Evolutionary conservation across 1,140 invertebrate species (phyloP).

Genomic region (Drosophila funebris): DNA sequence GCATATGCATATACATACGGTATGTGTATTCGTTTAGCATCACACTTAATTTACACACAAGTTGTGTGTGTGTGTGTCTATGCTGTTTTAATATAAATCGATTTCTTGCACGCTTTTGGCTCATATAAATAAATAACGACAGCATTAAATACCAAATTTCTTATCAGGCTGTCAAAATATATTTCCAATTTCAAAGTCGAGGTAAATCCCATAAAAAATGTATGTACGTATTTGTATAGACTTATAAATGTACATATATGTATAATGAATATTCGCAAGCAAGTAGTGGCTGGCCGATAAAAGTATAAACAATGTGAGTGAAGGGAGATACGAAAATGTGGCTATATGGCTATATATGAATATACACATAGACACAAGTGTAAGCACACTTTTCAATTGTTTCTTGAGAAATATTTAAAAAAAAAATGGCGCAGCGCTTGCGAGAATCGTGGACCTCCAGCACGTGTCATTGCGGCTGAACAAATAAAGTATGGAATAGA

Average conservation of each 20-base stretch:
- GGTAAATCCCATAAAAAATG: constrained; percentile 40
- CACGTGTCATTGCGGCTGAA: constrained; percentile 59
- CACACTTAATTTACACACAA: not conserved
- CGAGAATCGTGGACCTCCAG: constrained; percentile 16
- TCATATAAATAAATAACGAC: constrained; percentile 22
- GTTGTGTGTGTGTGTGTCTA: not conserved
- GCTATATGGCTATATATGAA: not conserved
- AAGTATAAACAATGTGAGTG: not conserved
- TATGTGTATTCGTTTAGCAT: constrained; percentile 5
- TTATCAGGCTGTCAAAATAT: constrained; percentile 50
- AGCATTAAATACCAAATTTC: constrained; percentile 2
- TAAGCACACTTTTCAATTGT: not conserved
- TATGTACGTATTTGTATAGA: not conserved
- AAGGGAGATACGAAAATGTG: not conserved
- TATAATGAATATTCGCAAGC: not conserved
- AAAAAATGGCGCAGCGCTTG: constrained; percentile 13
- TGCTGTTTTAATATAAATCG: not conserved
- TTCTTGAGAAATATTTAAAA: constrained; percentile 52
- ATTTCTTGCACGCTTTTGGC: constrained; percentile 22
- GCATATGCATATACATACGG: not conserved
- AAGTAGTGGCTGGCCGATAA: constrained; percentile 30
- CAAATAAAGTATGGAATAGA: constrained; percentile 40
- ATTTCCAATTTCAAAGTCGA: constrained; percentile 69
- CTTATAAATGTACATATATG: not conserved
- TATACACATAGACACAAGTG: not conserved